These are phyloP conservation scores for Poecile montanus DNA, from an alignment of 2,797 vertebrate genomes.

Conservation along the genomic window DNA sequence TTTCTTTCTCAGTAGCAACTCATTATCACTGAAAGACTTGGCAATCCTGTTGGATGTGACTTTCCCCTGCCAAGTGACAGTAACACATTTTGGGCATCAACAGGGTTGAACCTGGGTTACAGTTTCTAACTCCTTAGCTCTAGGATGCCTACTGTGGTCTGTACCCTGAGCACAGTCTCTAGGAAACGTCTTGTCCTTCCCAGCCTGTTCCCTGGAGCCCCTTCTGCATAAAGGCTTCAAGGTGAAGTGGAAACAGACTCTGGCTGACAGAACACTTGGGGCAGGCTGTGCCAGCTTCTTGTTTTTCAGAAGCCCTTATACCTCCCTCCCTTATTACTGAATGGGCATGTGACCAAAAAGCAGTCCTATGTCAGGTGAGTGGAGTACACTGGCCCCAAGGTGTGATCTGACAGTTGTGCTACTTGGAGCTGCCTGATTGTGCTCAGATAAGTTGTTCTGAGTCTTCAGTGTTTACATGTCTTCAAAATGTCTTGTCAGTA, in stretches of 20 bases:
- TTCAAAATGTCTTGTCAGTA: not conserved
- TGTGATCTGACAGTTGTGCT: not conserved
- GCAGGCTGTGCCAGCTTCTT: not conserved
- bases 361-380: not conserved
- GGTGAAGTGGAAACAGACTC: not conserved
- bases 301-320: not conserved
- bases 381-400: not conserved
- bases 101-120: not conserved
- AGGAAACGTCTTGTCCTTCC: not conserved
- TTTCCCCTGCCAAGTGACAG: not conserved
- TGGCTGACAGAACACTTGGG: not conserved
- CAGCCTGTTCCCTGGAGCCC: not conserved
- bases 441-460: not conserved
- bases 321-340: not conserved
- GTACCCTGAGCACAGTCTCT: too few species aligned
- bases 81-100: not conserved
- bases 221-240: not conserved
- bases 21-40: accelerated
- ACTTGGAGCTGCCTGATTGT: not conserved
- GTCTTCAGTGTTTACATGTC: not conserved
- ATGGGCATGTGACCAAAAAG: not conserved
- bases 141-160: not conserved
- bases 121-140: not conserved
- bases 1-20: not conserved
- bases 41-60: not conserved